Evolutionary conservation across 2,888 invertebrate species (phyloP).

Genomic region (Philonicus albiceps): DNA sequence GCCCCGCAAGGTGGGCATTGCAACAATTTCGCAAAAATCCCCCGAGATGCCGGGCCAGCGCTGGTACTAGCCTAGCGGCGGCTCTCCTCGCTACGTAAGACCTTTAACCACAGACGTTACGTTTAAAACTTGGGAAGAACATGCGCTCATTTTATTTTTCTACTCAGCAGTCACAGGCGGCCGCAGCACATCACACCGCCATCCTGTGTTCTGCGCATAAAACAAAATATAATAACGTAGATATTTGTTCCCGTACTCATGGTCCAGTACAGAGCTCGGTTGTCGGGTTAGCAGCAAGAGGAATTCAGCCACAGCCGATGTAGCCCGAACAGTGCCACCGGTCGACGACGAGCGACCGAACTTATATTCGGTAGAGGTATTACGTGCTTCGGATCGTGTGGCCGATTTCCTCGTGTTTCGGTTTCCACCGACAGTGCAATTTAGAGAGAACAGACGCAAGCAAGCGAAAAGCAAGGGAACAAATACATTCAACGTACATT

Average conservation of each 20-base stretch:
- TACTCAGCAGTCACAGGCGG: conserved; percentile 1
- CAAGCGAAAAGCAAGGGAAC: conserved; percentile 56
- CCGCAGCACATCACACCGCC: conserved; percentile 2
- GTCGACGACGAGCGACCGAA: conserved; percentile 43
- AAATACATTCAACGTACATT: conserved; percentile 54
- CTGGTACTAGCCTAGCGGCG: too few species aligned
- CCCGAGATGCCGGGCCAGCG: not conserved
- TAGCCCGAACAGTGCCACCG: not conserved
- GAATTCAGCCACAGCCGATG: conserved; percentile 44
- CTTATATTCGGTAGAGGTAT: conserved; percentile 39
- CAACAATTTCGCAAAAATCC: not conserved
- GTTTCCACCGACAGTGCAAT: conserved; percentile 54
- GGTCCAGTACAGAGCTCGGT: conserved; percentile 35
- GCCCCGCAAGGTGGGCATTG: not conserved
- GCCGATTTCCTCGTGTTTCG: conserved; percentile 54
- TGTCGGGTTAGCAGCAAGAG: conserved; percentile 46
- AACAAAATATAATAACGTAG: conserved; percentile 48
- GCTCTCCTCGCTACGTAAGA: not conserved
- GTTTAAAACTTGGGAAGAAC: conserved; percentile 37
- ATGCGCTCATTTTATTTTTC: conserved; percentile 49
- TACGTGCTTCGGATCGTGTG: conserved; percentile 49
- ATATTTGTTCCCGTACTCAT: conserved; percentile 43
- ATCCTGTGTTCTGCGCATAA: conserved; percentile 49
- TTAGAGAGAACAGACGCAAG: conserved; percentile 56
- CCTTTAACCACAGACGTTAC: conserved; percentile 24